These are phyloP conservation scores for Gorsachius magnificus DNA, from an alignment of 2,797 vertebrate genomes.

Conservation along the genomic window DNA sequence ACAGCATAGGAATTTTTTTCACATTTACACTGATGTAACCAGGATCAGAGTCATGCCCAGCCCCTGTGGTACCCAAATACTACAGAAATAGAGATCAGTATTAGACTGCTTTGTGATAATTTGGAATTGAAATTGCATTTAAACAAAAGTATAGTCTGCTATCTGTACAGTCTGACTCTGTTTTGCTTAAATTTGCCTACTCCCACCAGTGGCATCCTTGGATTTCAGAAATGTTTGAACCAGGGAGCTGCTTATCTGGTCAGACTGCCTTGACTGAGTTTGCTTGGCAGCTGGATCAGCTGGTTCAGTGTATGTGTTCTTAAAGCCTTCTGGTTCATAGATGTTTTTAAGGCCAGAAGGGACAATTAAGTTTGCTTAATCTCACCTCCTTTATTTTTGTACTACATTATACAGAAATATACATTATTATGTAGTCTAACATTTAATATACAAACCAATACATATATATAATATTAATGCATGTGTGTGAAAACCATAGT, in stretches of 20 bases:
- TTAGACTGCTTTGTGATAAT: background rate
- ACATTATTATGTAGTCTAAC: background rate
- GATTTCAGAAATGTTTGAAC: rapidly evolving
- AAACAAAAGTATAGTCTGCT: background rate
- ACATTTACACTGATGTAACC: background rate
- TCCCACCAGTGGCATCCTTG: background rate
- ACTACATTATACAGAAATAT: background rate
- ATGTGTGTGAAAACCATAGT: background rate
- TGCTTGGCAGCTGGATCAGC: background rate
- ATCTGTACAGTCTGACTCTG: rapidly evolving
- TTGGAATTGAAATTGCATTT: background rate
- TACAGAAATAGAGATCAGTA: background rate
- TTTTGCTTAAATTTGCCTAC: background rate
- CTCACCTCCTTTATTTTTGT: background rate
- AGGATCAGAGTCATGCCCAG: background rate
- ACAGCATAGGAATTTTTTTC: background rate
- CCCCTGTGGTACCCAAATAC: background rate
- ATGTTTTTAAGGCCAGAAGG: background rate
- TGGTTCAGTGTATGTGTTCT: background rate
- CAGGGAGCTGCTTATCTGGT: background rate
- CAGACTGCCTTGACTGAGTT: background rate
- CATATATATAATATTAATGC: background rate
- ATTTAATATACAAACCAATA: background rate
- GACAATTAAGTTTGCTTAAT: background rate
- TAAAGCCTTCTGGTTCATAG: background rate